A percentile compares a stretch with the other conserved stretches of the same genome.
These are phyloP conservation scores for Tachuris rubrigastra DNA, from an alignment of 2,113 vertebrate genomes.

Conservation along the genomic window DNA sequence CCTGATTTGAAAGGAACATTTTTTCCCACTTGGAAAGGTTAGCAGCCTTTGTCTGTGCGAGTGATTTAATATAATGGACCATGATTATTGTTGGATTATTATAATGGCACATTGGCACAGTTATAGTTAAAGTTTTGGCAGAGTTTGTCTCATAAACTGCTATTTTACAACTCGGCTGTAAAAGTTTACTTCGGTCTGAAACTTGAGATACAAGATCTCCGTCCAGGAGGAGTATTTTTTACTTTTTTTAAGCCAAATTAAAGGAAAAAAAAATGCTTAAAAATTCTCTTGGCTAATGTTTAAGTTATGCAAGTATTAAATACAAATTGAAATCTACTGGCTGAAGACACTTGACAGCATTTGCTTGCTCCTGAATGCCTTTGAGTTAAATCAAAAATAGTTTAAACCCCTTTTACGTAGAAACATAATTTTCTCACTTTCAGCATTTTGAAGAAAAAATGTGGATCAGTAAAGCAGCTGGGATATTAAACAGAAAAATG, in stretches of 20 bases:
- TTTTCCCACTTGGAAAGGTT: conserved; percentile 51
- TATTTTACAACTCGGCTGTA: conserved; percentile 74
- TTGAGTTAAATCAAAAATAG: conserved; percentile 47
- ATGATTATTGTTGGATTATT: conserved; percentile 71
- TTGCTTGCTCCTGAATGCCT: conserved; percentile 27
- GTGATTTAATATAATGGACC: conserved; percentile 69
- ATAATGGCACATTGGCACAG: conserved; percentile 64
- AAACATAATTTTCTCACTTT: neutral
- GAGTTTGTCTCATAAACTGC: conserved; percentile 72
- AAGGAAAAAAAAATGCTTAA: conserved; percentile 61
- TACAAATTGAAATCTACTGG: conserved; percentile 63
- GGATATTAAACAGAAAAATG: conserved; percentile 31
- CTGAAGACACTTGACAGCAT: conserved; percentile 31
- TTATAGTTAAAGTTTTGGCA: conserved; percentile 74
- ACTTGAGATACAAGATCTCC: conserved; percentile 71
- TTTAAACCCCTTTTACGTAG: conserved; percentile 23
- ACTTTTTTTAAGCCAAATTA: conserved; percentile 53
- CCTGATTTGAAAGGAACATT: conserved; percentile 36
- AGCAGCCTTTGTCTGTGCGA: conserved; percentile 51
- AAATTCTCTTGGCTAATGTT: conserved; percentile 68
- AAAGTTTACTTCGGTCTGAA: conserved; percentile 76
- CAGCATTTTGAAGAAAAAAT: neutral
- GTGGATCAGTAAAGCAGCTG: neutral
- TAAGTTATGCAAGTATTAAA: conserved; percentile 68
- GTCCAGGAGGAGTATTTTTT: conserved; percentile 60